These are phyloP conservation scores for Percopsis omiscomaycus DNA, from an alignment of 2,797 vertebrate genomes.

Conservation along the genomic window DNA sequence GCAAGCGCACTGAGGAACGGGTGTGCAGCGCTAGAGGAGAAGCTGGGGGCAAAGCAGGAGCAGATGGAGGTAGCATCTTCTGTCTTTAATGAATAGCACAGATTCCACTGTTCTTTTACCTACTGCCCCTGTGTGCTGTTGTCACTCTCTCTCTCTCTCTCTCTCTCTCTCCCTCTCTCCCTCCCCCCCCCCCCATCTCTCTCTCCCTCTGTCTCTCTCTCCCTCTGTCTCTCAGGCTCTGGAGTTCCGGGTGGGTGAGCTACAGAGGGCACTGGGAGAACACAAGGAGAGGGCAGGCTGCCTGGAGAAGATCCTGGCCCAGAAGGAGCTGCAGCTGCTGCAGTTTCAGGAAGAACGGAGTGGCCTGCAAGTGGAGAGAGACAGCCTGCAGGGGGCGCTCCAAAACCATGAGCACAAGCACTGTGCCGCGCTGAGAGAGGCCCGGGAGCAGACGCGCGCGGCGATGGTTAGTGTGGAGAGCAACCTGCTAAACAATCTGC, in stretches of 20 bases:
- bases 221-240: constrained; percentile 25
- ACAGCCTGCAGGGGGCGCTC: constrained; percentile 61
- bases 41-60: constrained; percentile 56
- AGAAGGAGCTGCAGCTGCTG: constrained; percentile 73
- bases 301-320: constrained; percentile 70
- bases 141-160: neutral
- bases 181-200: neutral
- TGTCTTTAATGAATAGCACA: neutral
- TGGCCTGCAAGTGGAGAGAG: constrained; percentile 55
- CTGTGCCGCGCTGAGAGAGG: constrained; percentile 43
- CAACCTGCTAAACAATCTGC: neutral
- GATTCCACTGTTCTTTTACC: neutral
- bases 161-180: neutral
- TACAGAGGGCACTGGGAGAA: constrained; percentile 53
- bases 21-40: constrained; percentile 64
- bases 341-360: constrained; percentile 49
- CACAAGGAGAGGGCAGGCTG: constrained; percentile 38
- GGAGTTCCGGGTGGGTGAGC: constrained; percentile 26
- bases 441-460: constrained; percentile 44
- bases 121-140: neutral
- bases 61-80: constrained; percentile 57
- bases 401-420: constrained; percentile 45
- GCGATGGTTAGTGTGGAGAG: constrained; percentile 40
- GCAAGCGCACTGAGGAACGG: constrained; percentile 60
- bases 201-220: neutral